These are phyloP conservation scores for Leistus spinibarbis DNA, from an alignment of 2,888 invertebrate species.

Conservation along the genomic window DNA sequence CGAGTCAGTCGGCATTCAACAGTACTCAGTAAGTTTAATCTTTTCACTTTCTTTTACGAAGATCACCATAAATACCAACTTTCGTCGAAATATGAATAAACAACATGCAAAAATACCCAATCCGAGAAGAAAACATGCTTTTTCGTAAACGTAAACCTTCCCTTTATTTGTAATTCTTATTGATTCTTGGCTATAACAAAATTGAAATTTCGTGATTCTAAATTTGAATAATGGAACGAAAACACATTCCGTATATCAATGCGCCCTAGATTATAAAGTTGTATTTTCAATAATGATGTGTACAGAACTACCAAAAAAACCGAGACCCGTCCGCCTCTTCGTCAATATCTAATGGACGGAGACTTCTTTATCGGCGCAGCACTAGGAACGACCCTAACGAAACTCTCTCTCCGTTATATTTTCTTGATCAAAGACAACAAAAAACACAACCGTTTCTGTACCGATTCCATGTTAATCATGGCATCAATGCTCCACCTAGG, in stretches of 20 bases:
- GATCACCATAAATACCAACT: too few relatives aligned
- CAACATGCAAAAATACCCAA: too few relatives aligned
- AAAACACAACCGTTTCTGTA: constrained; percentile 67
- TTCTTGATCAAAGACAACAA: constrained; percentile 55
- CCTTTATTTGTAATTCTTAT: not conserved
- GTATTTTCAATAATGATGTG: not conserved
- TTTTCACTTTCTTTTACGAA: too few relatives aligned
- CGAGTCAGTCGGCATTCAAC: constrained; percentile 96
- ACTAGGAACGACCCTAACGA: constrained; percentile 87
- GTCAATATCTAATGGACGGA: constrained; percentile 89
- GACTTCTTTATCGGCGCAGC: constrained; percentile 96
- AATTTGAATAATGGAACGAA: not conserved
- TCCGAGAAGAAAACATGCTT: too few relatives aligned
- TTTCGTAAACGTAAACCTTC: too few relatives aligned
- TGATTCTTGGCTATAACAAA: not conserved
- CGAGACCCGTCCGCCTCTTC: constrained; percentile 77
- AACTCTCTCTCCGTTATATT: constrained; percentile 80
- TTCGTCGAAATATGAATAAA: too few relatives aligned
- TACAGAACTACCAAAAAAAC: constrained; percentile 63
- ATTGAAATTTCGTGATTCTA: too few relatives aligned
- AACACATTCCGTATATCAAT: too few relatives aligned
- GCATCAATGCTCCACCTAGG: constrained; percentile 86
- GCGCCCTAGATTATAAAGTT: too few relatives aligned
- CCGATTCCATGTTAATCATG: constrained; percentile 87
- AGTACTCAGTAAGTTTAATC: constrained; percentile 68